Evolutionary conservation across 2,113 vertebrate species (phyloP).

Genomic region (Setophaga petechia): DNA sequence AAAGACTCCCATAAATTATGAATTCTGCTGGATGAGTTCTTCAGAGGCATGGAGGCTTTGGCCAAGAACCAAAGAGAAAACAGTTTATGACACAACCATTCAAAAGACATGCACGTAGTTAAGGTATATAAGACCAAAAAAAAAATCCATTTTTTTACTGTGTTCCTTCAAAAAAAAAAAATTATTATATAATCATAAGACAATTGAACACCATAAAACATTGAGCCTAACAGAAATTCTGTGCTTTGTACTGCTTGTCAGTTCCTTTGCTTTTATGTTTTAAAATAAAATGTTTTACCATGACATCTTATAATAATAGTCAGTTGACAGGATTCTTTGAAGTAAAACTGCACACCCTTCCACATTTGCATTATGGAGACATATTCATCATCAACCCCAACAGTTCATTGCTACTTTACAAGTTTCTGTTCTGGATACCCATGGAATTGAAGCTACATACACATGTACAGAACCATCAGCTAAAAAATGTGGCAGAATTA

Average conservation of each 20-base stretch:
- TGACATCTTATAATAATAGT: not conserved
- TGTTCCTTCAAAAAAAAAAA: not conserved
- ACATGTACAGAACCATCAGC: slow-evolving; percentile 37
- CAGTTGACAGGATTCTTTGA: not conserved
- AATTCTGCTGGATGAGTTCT: not conserved
- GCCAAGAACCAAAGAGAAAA: not conserved
- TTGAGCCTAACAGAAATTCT: not conserved
- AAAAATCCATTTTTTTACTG: not conserved
- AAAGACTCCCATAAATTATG: not conserved
- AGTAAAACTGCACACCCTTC: not conserved
- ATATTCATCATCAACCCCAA: not conserved
- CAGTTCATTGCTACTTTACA: not conserved
- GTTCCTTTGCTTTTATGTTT: not conserved
- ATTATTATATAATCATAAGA: not conserved
- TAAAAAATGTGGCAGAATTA: slow-evolving; percentile 45
- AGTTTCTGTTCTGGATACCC: slow-evolving; percentile 66
- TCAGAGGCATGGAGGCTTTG: not conserved
- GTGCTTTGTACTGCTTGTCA: not conserved
- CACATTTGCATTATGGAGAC: not conserved
- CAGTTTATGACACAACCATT: not conserved
- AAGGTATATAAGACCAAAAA: not conserved
- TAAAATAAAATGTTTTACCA: not conserved
- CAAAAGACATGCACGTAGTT: not conserved
- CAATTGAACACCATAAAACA: not conserved
- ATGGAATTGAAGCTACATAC: slow-evolving; percentile 53